A percentile compares a stretch with the other conserved stretches of the same genome.
Conservation (phyloP, 2,888 invertebrate species). For the Agrotis exclamationis region DNA sequence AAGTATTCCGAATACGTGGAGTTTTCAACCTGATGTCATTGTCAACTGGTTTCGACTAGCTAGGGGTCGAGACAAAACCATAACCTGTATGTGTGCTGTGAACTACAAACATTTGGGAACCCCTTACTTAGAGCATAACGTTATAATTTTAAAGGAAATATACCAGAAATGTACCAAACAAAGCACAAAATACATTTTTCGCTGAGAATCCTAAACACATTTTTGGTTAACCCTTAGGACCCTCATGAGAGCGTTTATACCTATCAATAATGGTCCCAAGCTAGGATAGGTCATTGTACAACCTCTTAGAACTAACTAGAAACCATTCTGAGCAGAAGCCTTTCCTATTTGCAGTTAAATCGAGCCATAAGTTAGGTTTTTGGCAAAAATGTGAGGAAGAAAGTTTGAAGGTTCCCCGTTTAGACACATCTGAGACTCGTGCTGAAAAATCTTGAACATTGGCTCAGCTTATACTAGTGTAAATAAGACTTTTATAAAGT, state of each 20-base stretch:
- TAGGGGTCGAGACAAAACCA: too few species aligned
- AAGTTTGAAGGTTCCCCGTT: neutral
- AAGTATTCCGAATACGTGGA: too few species aligned
- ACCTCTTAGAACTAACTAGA: conserved; percentile 31
- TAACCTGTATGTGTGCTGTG: too few species aligned
- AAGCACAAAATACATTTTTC: conserved; percentile 10
- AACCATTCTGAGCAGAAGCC: conserved; percentile 1
- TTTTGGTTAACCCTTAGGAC: conserved; percentile 5
- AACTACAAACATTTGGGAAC: too few species aligned
- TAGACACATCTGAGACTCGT: neutral
- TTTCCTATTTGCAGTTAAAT: conserved; percentile 27
- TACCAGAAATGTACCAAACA: too few species aligned
- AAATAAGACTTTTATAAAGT: neutral
- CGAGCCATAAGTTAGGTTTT: conserved; percentile 3
- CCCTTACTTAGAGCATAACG: too few species aligned
- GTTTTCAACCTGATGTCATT: too few species aligned
- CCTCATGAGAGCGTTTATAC: conserved; percentile 20
- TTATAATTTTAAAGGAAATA: too few species aligned
- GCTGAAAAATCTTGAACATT: neutral
- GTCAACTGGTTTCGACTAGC: too few species aligned
- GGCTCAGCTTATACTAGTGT: neutral
- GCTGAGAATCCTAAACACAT: neutral
- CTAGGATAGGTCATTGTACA: conserved; percentile 7
- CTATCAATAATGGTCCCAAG: conserved; percentile 5
- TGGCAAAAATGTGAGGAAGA: neutral